Evolutionary conservation across 64 coral and sea anemone species (phyloP).

Genomic region (Actinia equina): DNA sequence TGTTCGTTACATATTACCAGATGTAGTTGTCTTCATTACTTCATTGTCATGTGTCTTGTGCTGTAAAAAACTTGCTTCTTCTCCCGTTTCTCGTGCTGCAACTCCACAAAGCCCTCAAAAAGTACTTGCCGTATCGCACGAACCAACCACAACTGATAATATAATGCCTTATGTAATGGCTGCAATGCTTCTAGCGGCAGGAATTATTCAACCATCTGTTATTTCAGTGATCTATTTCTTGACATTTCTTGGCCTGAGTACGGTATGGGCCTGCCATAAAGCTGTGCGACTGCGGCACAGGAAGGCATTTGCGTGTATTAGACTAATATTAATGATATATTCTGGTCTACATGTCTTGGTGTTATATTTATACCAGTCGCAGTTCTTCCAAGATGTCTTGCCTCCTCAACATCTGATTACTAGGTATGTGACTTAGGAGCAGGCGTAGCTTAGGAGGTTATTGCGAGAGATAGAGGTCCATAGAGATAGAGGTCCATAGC

Average conservation of each 20-base stretch:
- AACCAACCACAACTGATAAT: conserved; percentile 61
- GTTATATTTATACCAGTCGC: conserved; percentile 93
- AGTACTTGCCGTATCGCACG: neutral
- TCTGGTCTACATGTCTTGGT: conserved; percentile 72
- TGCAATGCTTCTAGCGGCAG: conserved; percentile 64
- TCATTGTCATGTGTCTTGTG: conserved; percentile 75
- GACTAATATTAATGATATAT: conserved; percentile 85
- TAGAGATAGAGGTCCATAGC: too few species aligned
- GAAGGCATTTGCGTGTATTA: conserved; percentile 68
- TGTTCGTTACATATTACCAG: conserved; percentile 78
- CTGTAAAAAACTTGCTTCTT: conserved; percentile 44
- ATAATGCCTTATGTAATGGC: conserved; percentile 80
- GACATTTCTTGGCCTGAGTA: conserved; percentile 81
- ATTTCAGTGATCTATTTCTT: conserved; percentile 86
- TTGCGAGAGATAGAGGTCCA: too few species aligned
- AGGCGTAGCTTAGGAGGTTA: too few species aligned
- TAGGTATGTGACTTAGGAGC: too few species aligned
- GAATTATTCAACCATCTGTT: conserved; percentile 80
- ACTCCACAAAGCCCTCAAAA: conserved; percentile 19
- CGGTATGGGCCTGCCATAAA: conserved; percentile 88
- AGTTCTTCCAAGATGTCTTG: conserved; percentile 81
- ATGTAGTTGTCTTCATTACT: conserved; percentile 72
- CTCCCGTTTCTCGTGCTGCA: conserved; percentile 20
- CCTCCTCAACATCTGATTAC: conserved; percentile 68
- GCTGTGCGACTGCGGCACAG: conserved; percentile 38